Conservation (phyloP, 2,797 vertebrate genomes). For the Discoglossus pictus region DNA sequence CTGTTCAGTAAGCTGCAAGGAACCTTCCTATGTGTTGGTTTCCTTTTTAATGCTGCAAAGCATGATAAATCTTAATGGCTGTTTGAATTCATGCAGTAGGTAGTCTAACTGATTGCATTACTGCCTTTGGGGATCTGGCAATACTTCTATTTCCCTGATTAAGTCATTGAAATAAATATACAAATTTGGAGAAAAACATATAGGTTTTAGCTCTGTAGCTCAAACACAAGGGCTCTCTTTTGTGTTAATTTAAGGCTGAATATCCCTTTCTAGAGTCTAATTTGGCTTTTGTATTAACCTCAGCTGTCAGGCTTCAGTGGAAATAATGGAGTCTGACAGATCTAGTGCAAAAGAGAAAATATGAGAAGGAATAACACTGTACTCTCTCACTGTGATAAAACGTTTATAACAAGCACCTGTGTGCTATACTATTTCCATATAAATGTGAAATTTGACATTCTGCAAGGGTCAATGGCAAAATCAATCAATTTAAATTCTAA, state of each 20-base stretch:
- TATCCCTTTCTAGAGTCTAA: constrained; percentile 27
- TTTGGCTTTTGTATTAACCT: constrained; percentile 43
- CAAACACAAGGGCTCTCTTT: neutral
- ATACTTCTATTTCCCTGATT: constrained; percentile 21
- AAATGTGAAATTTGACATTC: constrained; percentile 58
- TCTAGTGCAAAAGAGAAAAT: constrained; percentile 31
- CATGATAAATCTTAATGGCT: constrained; percentile 29
- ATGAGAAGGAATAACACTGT: constrained; percentile 27
- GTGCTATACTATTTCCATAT: constrained; percentile 53
- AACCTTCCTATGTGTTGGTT: constrained; percentile 4
- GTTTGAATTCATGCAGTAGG: constrained; percentile 13
- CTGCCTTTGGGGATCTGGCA: constrained; percentile 16
- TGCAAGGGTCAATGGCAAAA: constrained; percentile 47
- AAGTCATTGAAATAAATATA: constrained; percentile 33
- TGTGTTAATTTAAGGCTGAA: constrained; percentile 36
- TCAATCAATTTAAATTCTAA: constrained; percentile 52
- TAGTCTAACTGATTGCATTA: constrained; percentile 36
- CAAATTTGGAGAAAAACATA: constrained; percentile 18
- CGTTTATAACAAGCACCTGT: constrained; percentile 39
- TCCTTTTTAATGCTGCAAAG: constrained; percentile 38
- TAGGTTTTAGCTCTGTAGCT: neutral
- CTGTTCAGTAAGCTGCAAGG: constrained; percentile 37
- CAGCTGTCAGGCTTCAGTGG: constrained; percentile 37
- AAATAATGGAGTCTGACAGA: constrained; percentile 51
- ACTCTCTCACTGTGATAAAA: constrained; percentile 46